These are phyloP conservation scores for Thalassoma bifasciatum DNA, from an alignment of 2,113 vertebrate species.

Conservation along the genomic window DNA sequence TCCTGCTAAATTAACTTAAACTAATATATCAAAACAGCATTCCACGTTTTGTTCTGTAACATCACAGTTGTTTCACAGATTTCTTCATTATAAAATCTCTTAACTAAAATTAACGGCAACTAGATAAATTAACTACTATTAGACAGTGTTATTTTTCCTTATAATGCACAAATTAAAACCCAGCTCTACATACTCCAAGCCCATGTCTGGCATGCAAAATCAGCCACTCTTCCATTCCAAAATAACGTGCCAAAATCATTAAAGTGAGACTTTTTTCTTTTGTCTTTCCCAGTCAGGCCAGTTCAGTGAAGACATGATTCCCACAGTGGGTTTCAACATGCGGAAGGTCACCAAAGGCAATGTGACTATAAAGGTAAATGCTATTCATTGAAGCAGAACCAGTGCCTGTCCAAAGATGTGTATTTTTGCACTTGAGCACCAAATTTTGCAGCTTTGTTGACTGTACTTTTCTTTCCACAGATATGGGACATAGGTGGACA, in stretches of 20 bases:
- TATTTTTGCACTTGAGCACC: neutral
- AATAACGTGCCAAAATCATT: neutral
- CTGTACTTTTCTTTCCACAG: conserved; percentile 72
- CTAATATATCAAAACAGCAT: too few species aligned
- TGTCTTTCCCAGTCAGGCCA: conserved; percentile 84
- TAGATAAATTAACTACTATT: too few species aligned
- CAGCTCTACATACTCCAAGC: too few species aligned
- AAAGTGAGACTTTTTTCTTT: neutral
- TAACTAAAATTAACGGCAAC: too few species aligned
- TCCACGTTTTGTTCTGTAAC: too few species aligned
- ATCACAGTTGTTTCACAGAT: too few species aligned
- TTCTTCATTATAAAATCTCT: too few species aligned
- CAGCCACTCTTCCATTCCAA: too few species aligned
- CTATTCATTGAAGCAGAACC: neutral
- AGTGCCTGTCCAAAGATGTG: neutral
- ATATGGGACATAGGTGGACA: conserved; percentile 99
- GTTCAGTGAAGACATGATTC: conserved; percentile 93
- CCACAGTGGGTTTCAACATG: conserved; percentile 93
- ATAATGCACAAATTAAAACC: too few species aligned
- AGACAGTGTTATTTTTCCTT: too few species aligned
- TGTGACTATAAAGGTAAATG: conserved; percentile 85
- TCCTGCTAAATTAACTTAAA: too few species aligned
- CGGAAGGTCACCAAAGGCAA: conserved; percentile 87
- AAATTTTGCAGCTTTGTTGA: neutral
- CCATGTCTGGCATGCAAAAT: too few species aligned